phyloP scores from a whole-genome alignment of 2,797 vertebrate genomes.

The Rhyacichthys aspro region DNA sequence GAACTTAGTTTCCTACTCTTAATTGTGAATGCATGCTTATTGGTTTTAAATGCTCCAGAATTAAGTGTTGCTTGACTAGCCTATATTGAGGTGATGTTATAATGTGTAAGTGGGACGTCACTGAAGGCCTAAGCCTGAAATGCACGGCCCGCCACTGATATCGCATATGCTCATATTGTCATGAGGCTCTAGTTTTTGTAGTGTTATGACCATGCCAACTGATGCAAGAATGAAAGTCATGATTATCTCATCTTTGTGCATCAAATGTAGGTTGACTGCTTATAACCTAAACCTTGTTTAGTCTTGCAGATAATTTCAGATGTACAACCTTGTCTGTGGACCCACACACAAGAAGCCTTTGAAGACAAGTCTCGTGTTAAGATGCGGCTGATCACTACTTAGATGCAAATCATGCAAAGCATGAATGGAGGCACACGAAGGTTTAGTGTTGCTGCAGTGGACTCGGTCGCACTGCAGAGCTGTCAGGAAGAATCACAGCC shows the following conservation, averaged over 20 bases:
- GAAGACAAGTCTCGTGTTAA: not conserved
- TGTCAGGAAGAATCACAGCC: conserved; percentile 56
- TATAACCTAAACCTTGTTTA: not conserved
- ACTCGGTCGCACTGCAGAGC: conserved; percentile 47
- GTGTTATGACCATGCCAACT: not conserved
- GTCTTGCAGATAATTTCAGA: conserved; percentile 4
- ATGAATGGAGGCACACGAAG: not conserved
- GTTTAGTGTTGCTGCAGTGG: conserved; percentile 31
- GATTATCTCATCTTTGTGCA: not conserved
- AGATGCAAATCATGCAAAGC: not conserved
- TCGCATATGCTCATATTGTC: too few species aligned
- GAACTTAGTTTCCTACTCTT: too few species aligned
- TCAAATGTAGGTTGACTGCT: not conserved
- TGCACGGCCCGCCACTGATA: too few species aligned
- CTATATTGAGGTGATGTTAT: too few species aligned
- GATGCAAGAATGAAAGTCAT: conserved; percentile 1
- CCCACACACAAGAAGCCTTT: not conserved
- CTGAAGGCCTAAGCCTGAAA: too few species aligned
- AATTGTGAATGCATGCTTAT: too few species aligned
- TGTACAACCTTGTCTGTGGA: not conserved
- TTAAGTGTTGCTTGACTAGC: too few species aligned
- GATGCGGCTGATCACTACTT: not conserved
- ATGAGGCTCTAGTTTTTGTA: not conserved
- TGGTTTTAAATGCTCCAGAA: too few species aligned
- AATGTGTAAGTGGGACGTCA: too few species aligned